Percentiles rank a stretch among this genome's conserved stretches.
phyloP scores from a whole-genome alignment of 1,140 invertebrate genomes.

The Drosophila obscura region DNA sequence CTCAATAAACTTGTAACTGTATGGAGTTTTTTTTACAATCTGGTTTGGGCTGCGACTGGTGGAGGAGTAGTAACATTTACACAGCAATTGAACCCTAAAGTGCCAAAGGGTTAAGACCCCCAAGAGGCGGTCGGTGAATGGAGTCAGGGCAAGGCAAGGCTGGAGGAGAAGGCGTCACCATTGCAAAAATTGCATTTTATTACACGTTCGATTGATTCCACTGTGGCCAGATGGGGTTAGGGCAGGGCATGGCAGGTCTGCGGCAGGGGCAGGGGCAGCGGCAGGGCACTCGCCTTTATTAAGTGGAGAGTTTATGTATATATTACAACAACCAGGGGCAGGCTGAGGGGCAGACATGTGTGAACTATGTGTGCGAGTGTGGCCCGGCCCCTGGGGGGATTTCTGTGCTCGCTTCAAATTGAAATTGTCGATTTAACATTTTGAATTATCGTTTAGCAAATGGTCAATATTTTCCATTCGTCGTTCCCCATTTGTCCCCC shows the following conservation, averaged over 20 bases:
- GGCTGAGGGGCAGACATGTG: slow-evolving; percentile 22
- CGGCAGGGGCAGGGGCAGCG: slow-evolving; percentile 12
- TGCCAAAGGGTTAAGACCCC: slow-evolving; percentile 58
- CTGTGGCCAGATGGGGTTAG: slow-evolving; percentile 16
- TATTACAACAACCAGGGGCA: slow-evolving; percentile 57
- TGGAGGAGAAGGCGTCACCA: slow-evolving; percentile 35
- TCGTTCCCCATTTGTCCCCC: background rate
- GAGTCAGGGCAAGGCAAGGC: slow-evolving; percentile 17
- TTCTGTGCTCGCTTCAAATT: slow-evolving; percentile 58
- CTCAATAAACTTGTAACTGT: slow-evolving; percentile 61
- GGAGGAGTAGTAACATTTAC: slow-evolving; percentile 56
- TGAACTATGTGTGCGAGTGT: slow-evolving; percentile 18
- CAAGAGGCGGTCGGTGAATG: slow-evolving; percentile 36
- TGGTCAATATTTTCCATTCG: slow-evolving; percentile 71
- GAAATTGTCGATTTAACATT: slow-evolving; percentile 82
- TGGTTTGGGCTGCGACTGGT: slow-evolving; percentile 11
- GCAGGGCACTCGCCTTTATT: slow-evolving; percentile 63
- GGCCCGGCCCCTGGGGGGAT: slow-evolving; percentile 19
- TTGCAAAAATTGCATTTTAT: slow-evolving; percentile 78
- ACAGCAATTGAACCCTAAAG: slow-evolving; percentile 75
- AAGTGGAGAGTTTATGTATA: slow-evolving; percentile 77
- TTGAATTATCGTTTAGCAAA: slow-evolving; percentile 82
- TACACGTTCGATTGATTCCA: slow-evolving; percentile 78
- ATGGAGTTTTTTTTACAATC: slow-evolving; percentile 49
- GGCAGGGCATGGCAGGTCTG: background rate